Conservation (phyloP, 2,888 invertebrate genomes). For the Cyrtodaria siliqua region DNA sequence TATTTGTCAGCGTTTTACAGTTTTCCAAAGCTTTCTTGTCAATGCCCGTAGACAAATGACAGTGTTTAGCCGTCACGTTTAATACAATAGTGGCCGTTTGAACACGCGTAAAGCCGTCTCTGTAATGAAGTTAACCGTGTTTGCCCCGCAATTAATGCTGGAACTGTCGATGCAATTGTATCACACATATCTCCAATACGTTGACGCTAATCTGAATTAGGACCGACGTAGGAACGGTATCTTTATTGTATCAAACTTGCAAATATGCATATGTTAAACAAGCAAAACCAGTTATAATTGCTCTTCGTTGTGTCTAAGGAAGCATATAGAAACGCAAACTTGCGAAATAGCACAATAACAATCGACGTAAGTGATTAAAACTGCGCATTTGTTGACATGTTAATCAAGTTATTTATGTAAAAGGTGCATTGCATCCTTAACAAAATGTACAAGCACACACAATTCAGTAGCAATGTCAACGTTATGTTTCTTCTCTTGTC, state of each 20-base stretch:
- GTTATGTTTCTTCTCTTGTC: no score
- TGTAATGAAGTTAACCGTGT: conserved; percentile 50
- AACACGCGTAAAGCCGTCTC: conserved; percentile 41
- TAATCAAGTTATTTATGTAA: no score
- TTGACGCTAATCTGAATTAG: conserved; percentile 44
- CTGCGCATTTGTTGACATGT: no score
- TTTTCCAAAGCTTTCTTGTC: conserved; percentile 33
- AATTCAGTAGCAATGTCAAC: no score
- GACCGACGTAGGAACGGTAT: conserved; percentile 35
- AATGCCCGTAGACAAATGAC: conserved; percentile 50
- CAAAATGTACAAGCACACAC: no score
- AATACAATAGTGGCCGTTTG: conserved; percentile 34
- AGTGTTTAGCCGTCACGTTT: conserved; percentile 39
- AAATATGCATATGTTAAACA: conserved; percentile 43
- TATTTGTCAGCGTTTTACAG: conserved; percentile 50
- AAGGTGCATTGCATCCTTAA: no score
- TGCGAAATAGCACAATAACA: no score
- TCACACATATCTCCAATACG: conserved; percentile 33
- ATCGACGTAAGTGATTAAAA: no score
- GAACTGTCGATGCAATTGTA: conserved; percentile 44
- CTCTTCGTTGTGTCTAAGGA: no score
- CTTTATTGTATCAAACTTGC: conserved; percentile 44
- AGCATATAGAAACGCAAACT: no score
- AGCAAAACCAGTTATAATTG: no score
- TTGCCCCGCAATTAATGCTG: conserved; percentile 42